These are phyloP conservation scores for Agonopterix subpropinquella DNA, from an alignment of 2,888 invertebrate genomes.

Conservation along the genomic window DNA sequence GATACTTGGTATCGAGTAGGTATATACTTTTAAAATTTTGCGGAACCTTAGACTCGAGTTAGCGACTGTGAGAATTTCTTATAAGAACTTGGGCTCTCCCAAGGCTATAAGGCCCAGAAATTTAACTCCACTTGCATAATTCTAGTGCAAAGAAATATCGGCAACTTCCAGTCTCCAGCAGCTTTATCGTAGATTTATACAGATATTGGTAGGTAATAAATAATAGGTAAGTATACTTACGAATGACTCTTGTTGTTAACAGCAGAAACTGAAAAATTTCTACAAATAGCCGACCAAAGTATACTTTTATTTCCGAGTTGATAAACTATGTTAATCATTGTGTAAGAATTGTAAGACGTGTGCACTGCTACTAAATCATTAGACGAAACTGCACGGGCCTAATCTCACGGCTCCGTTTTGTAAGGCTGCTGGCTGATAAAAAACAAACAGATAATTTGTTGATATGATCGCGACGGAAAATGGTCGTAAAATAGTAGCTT, in stretches of 20 bases:
- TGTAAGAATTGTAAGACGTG: constrained; percentile 9
- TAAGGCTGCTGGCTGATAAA: background rate
- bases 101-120: no score
- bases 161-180: no score
- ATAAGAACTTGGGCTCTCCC: no score
- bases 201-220: background rate
- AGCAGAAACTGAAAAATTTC: constrained; percentile 47
- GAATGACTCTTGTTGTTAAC: constrained; percentile 41
- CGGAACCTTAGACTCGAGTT: no score
- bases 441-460: background rate
- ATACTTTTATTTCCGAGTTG: constrained; percentile 24
- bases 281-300: constrained; percentile 21
- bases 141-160: no score
- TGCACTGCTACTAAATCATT: constrained; percentile 12
- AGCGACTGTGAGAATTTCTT: no score
- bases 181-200: background rate
- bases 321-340: constrained; percentile 41
- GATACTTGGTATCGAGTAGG: no score
- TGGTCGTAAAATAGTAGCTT: no score
- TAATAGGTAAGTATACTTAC: no score
- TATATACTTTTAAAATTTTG: no score
- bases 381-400: constrained; percentile 1
- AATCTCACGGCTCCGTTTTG: background rate
- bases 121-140: no score
- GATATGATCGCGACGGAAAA: background rate